Base-by-base conservation (phyloP, 2,888 invertebrate genomes). In the Boloria euphrosyne region DNA sequence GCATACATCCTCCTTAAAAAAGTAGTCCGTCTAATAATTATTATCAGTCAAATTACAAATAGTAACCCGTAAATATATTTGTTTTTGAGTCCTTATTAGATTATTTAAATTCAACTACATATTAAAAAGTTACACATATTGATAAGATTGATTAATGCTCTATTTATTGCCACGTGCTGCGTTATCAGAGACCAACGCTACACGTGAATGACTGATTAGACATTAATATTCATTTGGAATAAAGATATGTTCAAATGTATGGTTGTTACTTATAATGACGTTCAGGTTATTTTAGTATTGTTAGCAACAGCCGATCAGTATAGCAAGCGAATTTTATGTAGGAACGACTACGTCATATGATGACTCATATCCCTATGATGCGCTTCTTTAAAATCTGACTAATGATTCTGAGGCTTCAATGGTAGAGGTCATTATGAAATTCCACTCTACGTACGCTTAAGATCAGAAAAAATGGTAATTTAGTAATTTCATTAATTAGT, bases 121-220 rank as follows among this genome's bases (percentile, higher is more conserved):
- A n/a, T n/a, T 3, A 22, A 22, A 22, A 22, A 2, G 6, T 50
- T 57, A 51, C 13, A 27, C 10, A 27, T 27, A 44, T 17, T 52
- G 57, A 63, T 58, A 51, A 64, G 14, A 51, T 50, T 57, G 17
- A 31, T 54, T 18, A 46, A 52, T 46, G 58, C 1, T 64, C 51
- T 51, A 52, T 58, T 64, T 58, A 50, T 27, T 5, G 43, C 43
- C 67, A 67, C 67, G 63, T 67, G 62, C 53, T 22, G 13, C 16
- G 31, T 62, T 67, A 67, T 67, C 59, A 53, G 38, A 44, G 44
- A n/a, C 18, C 49, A 17, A 17, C 31, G 17, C 27, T 62, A 64
- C 64, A 64, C 58, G 58, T 64, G 64, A 64, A 64, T 46, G 46
- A 52, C 46, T 65, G 52, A 65, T 64, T 58, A 51, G 27, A 44